Evolutionary conservation across 2,113 vertebrate genomes (phyloP).

Genomic region (Oreochromis niloticus): DNA sequence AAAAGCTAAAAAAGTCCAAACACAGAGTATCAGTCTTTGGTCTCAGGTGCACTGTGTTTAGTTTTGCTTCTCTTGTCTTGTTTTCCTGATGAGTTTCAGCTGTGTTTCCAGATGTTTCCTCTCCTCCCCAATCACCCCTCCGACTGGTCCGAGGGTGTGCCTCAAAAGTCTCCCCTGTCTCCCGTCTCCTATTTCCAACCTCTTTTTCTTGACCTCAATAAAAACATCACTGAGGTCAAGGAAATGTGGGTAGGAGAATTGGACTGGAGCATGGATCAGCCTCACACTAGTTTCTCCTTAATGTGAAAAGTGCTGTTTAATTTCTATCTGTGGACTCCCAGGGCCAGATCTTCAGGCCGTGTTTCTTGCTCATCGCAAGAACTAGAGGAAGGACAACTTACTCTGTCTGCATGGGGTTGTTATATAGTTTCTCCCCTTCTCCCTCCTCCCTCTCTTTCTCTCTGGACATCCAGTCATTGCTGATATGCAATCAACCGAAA

Average conservation of each 20-base stretch:
- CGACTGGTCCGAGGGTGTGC: neutral
- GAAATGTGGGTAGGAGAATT: neutral
- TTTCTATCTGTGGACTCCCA: neutral
- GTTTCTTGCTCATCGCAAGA: accelerated
- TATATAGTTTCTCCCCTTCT: neutral
- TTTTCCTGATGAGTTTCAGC: neutral
- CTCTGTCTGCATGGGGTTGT: neutral
- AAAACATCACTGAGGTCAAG: neutral
- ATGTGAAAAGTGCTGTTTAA: neutral
- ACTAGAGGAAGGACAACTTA: neutral
- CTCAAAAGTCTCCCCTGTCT: neutral
- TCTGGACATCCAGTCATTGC: neutral
- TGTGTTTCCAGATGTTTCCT: neutral
- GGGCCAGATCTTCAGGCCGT: neutral
- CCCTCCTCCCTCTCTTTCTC: neutral
- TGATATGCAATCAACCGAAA: neutral
- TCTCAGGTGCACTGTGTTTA: neutral
- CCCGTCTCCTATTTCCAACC: neutral
- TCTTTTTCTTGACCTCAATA: neutral
- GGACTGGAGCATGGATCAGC: neutral
- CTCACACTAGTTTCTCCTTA: neutral
- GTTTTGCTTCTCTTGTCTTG: neutral
- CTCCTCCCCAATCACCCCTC: neutral
- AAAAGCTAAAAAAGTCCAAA: neutral
- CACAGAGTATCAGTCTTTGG: accelerated